These are phyloP conservation scores for Heteromyza rotundicornis DNA, from an alignment of 2,888 invertebrate species.

Conservation along the genomic window DNA sequence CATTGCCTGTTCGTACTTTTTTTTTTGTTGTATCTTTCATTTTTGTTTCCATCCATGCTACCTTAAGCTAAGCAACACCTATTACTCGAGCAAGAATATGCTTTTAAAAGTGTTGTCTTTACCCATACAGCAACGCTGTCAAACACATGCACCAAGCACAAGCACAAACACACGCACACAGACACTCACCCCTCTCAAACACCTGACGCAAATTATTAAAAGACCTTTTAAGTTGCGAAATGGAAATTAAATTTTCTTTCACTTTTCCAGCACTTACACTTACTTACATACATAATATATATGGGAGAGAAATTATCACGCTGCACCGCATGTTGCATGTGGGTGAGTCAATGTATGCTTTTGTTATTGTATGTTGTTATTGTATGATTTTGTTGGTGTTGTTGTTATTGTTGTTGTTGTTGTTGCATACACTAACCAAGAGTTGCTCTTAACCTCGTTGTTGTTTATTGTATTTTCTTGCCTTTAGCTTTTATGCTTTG, in stretches of 20 bases:
- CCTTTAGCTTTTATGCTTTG: background rate
- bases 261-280: no score
- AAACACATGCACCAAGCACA: background rate
- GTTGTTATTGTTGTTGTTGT: background rate
- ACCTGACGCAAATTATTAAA: background rate
- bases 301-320: no score
- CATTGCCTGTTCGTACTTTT: no score
- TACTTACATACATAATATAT: no score
- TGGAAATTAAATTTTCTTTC: background rate
- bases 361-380: background rate
- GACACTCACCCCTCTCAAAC: background rate
- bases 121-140: no score
- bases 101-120: no score
- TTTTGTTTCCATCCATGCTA: no score
- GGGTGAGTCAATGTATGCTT: background rate
- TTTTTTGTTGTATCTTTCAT: no score
- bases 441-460: background rate
- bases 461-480: background rate
- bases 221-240: conserved; percentile 1
- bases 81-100: no score
- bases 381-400: background rate
- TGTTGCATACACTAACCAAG: no score
- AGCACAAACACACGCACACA: background rate
- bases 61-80: no score
- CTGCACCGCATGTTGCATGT: background rate